Conservation (phyloP, 1,140 invertebrate genomes). For the Trypoxylus dichotomus region DNA sequence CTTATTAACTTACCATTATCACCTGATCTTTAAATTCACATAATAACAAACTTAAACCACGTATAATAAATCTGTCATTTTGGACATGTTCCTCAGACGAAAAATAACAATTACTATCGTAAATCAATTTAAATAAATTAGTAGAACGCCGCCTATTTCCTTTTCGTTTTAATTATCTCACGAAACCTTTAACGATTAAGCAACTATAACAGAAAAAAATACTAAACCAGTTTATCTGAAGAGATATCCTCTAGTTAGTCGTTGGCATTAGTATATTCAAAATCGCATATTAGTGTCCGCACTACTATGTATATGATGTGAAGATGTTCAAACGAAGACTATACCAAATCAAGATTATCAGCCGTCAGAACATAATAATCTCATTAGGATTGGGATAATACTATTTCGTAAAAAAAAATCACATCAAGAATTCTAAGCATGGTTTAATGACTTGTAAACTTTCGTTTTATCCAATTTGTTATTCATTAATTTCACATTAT, state of each 20-base stretch:
- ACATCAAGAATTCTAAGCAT: not conserved
- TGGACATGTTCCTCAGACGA: not conserved
- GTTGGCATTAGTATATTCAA: not conserved
- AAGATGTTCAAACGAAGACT: not conserved
- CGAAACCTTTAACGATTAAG: conserved; percentile 1
- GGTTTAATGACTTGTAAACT: not conserved
- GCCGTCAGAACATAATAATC: not conserved
- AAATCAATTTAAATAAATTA: conserved; percentile 22
- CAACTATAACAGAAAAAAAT: not conserved
- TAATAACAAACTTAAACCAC: not conserved
- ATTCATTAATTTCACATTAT: not conserved
- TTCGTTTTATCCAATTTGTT: not conserved
- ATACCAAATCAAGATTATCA: not conserved
- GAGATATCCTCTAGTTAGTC: not conserved
- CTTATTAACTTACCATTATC: not conserved
- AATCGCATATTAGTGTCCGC: not conserved
- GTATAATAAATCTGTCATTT: conserved; percentile 10
- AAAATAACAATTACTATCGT: conserved; percentile 2
- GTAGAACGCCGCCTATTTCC: not conserved
- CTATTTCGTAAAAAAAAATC: not conserved
- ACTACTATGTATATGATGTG: not conserved
- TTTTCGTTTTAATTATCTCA: conserved; percentile 21
- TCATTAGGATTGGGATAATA: conserved; percentile 8
- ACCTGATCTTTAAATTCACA: not conserved
- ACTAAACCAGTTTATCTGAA: not conserved